Percentiles rank a stretch among this genome's conserved stretches.
These are phyloP conservation scores for Oreonectes daqikongensis DNA, from an alignment of 2,797 vertebrate species.

Conservation along the genomic window DNA sequence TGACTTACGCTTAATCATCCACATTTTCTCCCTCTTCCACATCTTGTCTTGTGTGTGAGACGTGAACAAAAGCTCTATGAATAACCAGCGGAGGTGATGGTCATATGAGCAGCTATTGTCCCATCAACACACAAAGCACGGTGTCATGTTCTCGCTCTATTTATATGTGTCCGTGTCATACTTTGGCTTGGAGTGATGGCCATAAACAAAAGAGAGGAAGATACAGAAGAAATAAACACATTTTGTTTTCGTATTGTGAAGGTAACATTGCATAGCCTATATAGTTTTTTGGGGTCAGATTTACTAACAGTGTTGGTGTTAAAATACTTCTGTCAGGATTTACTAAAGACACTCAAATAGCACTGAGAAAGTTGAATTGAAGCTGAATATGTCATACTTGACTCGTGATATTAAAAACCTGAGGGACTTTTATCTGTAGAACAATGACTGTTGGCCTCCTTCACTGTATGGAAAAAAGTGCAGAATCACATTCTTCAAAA, in stretches of 20 bases:
- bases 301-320: too few species aligned
- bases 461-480: too few species aligned
- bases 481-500: too few species aligned
- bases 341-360: too few species aligned
- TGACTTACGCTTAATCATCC: slow-evolving; percentile 76
- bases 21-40: slow-evolving; percentile 65
- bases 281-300: too few species aligned
- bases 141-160: slow-evolving; percentile 60
- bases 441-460: too few species aligned
- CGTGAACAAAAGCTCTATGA: slow-evolving; percentile 55
- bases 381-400: too few species aligned
- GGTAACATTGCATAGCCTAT: too few species aligned
- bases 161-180: slow-evolving; percentile 50
- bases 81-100: slow-evolving; percentile 26
- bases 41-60: slow-evolving; percentile 33
- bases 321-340: too few species aligned
- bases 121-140: slow-evolving; percentile 27
- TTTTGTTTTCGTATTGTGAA: neutral
- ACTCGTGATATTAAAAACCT: too few species aligned
- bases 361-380: too few species aligned
- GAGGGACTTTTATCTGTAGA: too few species aligned
- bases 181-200: slow-evolving; percentile 20
- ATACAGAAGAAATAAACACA: neutral
- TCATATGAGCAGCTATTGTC: slow-evolving; percentile 41
- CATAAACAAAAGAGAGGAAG: neutral